A percentile compares a stretch with the other conserved stretches of the same genome.
These are phyloP conservation scores for Lophura nycthemera DNA, from an alignment of 2,113 vertebrate species.

Conservation along the genomic window DNA sequence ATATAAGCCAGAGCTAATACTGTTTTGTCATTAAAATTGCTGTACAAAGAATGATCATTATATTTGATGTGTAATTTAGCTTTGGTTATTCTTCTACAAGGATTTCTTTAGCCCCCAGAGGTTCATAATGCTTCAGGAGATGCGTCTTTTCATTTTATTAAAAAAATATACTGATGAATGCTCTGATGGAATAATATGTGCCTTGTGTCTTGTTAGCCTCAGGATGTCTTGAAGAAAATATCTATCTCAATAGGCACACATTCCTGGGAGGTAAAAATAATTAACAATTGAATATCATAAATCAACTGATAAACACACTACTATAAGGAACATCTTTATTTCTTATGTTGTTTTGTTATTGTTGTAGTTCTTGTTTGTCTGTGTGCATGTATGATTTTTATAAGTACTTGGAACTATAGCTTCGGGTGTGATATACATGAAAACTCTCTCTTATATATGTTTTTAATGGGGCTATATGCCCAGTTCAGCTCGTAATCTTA, in stretches of 20 bases:
- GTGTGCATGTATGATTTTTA: background rate
- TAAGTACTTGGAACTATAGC: background rate
- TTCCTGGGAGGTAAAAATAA: background rate
- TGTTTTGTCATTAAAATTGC: slow-evolving; percentile 54
- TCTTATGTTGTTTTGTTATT: background rate
- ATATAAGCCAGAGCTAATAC: slow-evolving; percentile 35
- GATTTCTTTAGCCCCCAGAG: slow-evolving; percentile 9
- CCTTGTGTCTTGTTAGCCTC: slow-evolving; percentile 22
- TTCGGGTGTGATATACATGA: background rate
- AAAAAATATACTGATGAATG: slow-evolving; percentile 43
- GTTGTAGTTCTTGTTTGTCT: no score
- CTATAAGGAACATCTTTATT: background rate
- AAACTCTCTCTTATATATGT: background rate
- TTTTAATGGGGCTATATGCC: background rate
- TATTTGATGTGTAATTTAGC: slow-evolving; percentile 44
- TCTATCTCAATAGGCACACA: background rate
- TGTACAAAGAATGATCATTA: slow-evolving; percentile 28
- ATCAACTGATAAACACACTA: background rate
- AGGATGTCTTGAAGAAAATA: slow-evolving; percentile 9
- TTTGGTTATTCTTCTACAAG: slow-evolving; percentile 44
- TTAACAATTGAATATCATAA: slow-evolving; percentile 1
- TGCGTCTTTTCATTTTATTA: slow-evolving; percentile 39
- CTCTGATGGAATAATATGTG: background rate
- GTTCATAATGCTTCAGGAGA: slow-evolving; percentile 32
- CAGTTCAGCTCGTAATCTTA: background rate